phyloP scores from a whole-genome alignment of 1,140 invertebrate genomes.

The Hydropsyche tenuis region DNA sequence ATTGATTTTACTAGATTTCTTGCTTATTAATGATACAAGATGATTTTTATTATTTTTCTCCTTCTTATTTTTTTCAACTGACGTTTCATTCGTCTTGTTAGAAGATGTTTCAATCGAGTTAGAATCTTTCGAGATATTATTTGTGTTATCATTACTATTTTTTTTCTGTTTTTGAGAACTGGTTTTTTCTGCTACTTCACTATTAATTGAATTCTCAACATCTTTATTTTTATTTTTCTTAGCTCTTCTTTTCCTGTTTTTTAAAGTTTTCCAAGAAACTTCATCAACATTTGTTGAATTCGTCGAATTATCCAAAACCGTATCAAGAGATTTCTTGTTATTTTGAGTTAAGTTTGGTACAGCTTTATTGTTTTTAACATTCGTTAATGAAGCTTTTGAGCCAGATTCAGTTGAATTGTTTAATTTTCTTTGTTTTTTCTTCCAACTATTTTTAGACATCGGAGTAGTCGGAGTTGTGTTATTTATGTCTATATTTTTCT shows the following conservation, averaged over 20 bases:
- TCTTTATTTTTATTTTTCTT: conserved; percentile 1
- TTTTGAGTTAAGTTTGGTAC: too few relatives aligned
- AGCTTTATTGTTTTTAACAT: conserved; percentile 17
- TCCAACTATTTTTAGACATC: conserved; percentile 18
- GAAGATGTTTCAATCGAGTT: not conserved
- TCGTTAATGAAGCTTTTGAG: not conserved
- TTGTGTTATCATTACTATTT: not conserved
- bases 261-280: not conserved
- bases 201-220: not conserved
- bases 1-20: conserved; percentile 13
- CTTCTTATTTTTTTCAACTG: conserved; percentile 9
- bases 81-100: not conserved
- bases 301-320: too few relatives aligned
- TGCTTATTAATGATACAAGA: not conserved
- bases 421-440: conserved; percentile 18
- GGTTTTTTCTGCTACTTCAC: not conserved
- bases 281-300: not conserved
- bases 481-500: not conserved
- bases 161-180: too few relatives aligned
- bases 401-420: not conserved
- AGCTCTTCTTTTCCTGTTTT: conserved; percentile 13
- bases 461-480: not conserved
- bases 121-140: not conserved
- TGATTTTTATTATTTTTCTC: conserved; percentile 19
- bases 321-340: too few relatives aligned